Percentiles rank a stretch among this genome's conserved stretches.
These are phyloP conservation scores for Notoglanidium macrostoma DNA, from an alignment of 2,797 vertebrate genomes.

Conservation along the genomic window DNA sequence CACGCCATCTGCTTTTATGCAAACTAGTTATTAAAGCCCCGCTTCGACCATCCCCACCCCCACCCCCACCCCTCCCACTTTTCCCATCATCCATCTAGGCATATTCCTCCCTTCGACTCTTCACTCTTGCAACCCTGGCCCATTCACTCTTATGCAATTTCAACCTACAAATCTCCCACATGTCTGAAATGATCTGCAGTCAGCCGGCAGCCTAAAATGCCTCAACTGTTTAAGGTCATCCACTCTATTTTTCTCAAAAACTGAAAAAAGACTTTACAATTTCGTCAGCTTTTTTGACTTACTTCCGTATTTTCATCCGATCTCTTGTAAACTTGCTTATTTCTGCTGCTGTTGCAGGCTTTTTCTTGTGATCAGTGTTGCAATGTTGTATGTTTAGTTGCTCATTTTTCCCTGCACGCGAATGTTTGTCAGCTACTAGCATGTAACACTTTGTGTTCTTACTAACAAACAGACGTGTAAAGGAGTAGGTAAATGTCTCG, in stretches of 20 bases:
- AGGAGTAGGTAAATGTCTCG: slow-evolving; percentile 33
- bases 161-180: slow-evolving; percentile 11
- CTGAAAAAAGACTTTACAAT: background rate
- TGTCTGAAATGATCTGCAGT: slow-evolving; percentile 19
- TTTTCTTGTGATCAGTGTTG: slow-evolving; percentile 34
- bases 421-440: slow-evolving; percentile 61
- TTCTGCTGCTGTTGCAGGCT: slow-evolving; percentile 8
- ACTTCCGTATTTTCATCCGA: background rate
- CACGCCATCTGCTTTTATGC: slow-evolving; percentile 54
- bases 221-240: slow-evolving; percentile 18
- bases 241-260: background rate
- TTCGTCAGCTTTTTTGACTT: background rate
- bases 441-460: slow-evolving; percentile 61
- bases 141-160: background rate
- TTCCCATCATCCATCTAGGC: background rate
- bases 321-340: background rate
- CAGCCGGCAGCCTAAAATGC: background rate
- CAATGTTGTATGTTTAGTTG: slow-evolving; percentile 14
- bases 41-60: slow-evolving; percentile 18
- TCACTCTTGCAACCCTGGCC: background rate
- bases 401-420: slow-evolving; percentile 47
- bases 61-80: background rate
- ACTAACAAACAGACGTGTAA: slow-evolving; percentile 66
- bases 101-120: background rate
- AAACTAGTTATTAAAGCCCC: slow-evolving; percentile 64